These are phyloP conservation scores for Ischnura elegans DNA, from an alignment of 2,888 invertebrate species.

Conservation along the genomic window DNA sequence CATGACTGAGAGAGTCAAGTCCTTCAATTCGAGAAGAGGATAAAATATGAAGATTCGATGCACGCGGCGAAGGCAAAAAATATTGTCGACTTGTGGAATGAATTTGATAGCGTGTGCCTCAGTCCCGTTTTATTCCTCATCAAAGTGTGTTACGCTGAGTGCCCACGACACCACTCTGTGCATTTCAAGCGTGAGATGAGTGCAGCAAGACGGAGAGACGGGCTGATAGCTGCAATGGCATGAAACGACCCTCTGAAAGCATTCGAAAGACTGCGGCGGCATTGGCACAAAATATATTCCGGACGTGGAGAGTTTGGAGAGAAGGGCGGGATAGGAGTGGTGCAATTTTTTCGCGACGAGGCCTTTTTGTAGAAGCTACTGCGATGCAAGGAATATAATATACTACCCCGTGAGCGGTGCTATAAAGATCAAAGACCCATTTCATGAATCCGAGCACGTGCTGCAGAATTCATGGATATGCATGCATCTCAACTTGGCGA, in stretches of 20 bases:
- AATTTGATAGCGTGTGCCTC: background rate
- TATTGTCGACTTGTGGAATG: background rate
- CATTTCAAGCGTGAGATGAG: background rate
- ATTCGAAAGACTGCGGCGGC: background rate
- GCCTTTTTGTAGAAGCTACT: background rate
- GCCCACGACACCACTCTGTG: background rate
- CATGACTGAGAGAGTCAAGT: background rate
- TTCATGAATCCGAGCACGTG: background rate
- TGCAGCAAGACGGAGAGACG: background rate
- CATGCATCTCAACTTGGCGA: background rate
- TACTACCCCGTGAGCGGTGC: background rate
- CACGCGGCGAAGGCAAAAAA: background rate
- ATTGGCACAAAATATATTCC: background rate
- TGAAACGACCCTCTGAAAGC: background rate
- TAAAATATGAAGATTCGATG: background rate
- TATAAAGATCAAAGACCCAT: background rate
- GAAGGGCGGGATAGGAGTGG: background rate
- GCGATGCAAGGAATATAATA: background rate
- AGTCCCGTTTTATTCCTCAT: background rate
- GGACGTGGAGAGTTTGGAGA: background rate
- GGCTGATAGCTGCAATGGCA: background rate
- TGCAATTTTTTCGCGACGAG: background rate
- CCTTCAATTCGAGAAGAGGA: background rate
- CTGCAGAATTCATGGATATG: no score
- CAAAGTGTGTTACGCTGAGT: background rate